Evolutionary conservation across 2,888 invertebrate genomes (phyloP).

Genomic region (Esperia sulphurella): DNA sequence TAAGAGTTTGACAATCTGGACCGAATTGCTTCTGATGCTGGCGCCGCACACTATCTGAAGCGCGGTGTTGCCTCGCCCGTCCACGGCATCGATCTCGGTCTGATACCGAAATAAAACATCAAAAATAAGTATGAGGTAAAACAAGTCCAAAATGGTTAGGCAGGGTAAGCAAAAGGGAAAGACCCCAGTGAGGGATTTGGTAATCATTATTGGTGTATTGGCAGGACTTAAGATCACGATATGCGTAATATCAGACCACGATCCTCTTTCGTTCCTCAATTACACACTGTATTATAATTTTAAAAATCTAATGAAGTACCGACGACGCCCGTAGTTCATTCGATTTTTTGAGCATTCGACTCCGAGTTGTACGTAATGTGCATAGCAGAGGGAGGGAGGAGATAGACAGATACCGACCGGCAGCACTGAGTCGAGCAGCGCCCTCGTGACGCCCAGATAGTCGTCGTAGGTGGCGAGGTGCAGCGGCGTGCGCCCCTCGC

Average conservation of each 20-base stretch:
- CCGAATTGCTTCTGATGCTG: slow-evolving; percentile 42
- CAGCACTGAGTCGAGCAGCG: slow-evolving; percentile 24
- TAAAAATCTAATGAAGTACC: too few species aligned
- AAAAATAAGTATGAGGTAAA: too few species aligned
- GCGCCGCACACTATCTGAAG: slow-evolving; percentile 81
- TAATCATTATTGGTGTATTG: too few species aligned
- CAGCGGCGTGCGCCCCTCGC: slow-evolving; percentile 48
- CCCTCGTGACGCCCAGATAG: slow-evolving; percentile 25
- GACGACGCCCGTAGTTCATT: too few species aligned
- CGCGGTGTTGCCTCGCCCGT: slow-evolving; percentile 81
- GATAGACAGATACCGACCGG: background rate
- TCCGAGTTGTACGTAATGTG: slow-evolving; percentile 27
- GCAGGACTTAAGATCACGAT: slow-evolving; percentile 44
- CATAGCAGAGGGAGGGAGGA: too few species aligned
- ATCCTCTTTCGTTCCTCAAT: slow-evolving; percentile 26
- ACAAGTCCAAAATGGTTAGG: too few species aligned
- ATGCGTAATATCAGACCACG: slow-evolving; percentile 27
- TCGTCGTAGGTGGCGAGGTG: slow-evolving; percentile 60
- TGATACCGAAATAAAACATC: slow-evolving; percentile 30
- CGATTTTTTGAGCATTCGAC: slow-evolving; percentile 22
- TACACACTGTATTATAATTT: background rate
- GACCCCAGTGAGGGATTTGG: too few species aligned
- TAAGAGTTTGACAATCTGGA: slow-evolving; percentile 54
- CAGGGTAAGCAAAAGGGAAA: too few species aligned
- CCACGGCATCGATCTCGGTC: slow-evolving; percentile 67